Base-by-base conservation (phyloP, 1,140 invertebrate species). In the Achroia grisella region DNA sequence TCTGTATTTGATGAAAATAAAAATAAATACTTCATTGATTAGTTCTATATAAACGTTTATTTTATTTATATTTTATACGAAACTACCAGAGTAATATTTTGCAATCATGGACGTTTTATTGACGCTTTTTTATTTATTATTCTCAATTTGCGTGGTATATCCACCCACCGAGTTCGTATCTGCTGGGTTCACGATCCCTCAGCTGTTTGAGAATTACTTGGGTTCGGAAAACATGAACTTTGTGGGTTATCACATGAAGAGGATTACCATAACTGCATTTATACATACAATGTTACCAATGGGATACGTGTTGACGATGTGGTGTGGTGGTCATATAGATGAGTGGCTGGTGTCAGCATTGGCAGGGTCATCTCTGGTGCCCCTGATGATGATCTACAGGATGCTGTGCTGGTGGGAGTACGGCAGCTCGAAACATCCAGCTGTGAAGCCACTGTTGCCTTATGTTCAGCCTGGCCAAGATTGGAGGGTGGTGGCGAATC, bases 141-240 rank as follows among this genome's bases (percentile, higher is more conserved):
- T 93, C 31, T 88, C 89, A 17, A 87, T 90, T 61, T 92, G 91
- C 62, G 87, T 94, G 11, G 75, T 94, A 39, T 93, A 93, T 84
- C 93, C 92, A 13, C 93, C 93, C 0, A 89, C 87, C 9, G 93
- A 94, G 77, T 94, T 94, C 57, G 87, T 92, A 10, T 89, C 91
- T 5, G 88, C 91, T 36, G 93, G 93, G 3, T 84, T 95, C 43
- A 94, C 93, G 0, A 89, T 94, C 36, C 87, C 91, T 52, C 87
- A 88, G 56, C 44, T 94, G 33, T 93, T 93, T 58, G 81, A 88
- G 2, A 76, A 67, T 27, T 88, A 88, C 52, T 84, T 94, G 15
- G 92, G 91, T 1, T 90, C 88, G 28, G 92, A 94, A 76, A 88
- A 89, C 62, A 83, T 90, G 36, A 84, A 89, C 62, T 94, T 94